Percentiles rank a stretch among this genome's conserved stretches.
Evolutionary conservation across 64 coral and sea anemone species (phyloP).

Genomic region (Astreopora myriophthalma): DNA sequence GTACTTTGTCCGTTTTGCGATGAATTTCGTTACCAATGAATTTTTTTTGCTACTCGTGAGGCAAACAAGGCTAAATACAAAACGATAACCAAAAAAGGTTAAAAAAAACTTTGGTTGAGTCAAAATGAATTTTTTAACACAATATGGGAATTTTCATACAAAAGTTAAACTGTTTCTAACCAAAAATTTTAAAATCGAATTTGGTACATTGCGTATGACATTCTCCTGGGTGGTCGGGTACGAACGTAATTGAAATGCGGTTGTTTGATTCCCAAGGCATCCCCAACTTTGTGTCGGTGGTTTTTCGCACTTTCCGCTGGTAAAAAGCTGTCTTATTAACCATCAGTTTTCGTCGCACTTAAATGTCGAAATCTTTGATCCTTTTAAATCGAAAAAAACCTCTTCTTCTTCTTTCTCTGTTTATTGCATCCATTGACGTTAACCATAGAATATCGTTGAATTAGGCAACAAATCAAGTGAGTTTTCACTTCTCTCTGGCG

Average conservation of each 20-base stretch:
- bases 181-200: neutral
- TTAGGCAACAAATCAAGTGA: constrained; percentile 40
- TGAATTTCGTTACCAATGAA: no score
- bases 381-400: neutral
- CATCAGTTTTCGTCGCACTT: neutral
- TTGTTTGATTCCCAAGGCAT: neutral
- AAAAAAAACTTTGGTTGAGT: no score
- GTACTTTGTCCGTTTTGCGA: no score
- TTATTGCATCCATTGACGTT: neutral
- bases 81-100: no score
- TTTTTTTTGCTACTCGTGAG: no score
- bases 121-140: no score
- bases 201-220: neutral
- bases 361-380: neutral
- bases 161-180: neutral
- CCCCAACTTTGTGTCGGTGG: neutral
- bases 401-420: neutral
- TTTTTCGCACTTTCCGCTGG: neutral
- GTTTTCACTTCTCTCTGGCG: constrained; percentile 25
- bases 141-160: no score
- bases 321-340: constrained; percentile 14
- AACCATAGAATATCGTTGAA: neutral
- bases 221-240: neutral
- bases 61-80: no score
- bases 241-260: constrained; percentile 23